Evolutionary conservation across 2,888 invertebrate genomes (phyloP).

Genomic region (Ormyrus labotus): DNA sequence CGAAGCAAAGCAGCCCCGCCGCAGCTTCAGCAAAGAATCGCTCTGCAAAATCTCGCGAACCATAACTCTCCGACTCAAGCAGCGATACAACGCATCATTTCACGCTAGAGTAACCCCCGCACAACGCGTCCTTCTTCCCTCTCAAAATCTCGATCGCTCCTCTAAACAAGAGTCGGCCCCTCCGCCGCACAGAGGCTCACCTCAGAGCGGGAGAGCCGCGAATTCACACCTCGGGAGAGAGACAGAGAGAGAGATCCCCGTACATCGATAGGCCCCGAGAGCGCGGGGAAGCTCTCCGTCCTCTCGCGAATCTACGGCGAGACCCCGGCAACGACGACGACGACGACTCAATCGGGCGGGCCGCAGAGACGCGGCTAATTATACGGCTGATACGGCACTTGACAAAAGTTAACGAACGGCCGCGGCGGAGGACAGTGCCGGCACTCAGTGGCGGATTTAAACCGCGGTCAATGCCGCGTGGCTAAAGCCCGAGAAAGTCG

Average conservation of each 20-base stretch:
- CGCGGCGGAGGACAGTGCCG: conserved; percentile 27
- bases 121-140: background rate
- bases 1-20: too few relatives aligned
- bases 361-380: too few relatives aligned
- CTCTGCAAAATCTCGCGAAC: background rate
- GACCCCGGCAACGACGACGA: conserved; percentile 4
- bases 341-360: too few relatives aligned
- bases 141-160: too few relatives aligned
- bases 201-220: too few relatives aligned
- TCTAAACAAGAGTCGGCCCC: too few relatives aligned
- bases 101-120: background rate
- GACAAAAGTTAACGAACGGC: conserved; percentile 1
- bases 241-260: too few relatives aligned
- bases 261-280: too few relatives aligned
- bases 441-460: conserved; percentile 44
- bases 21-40: too few relatives aligned
- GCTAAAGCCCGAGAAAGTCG: conserved; percentile 62
- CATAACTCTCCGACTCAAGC: background rate
- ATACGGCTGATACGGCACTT: too few relatives aligned
- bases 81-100: background rate
- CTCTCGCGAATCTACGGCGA: background rate
- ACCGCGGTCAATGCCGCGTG: conserved; percentile 50
- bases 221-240: too few relatives aligned
- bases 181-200: too few relatives aligned
- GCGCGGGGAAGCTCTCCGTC: background rate